Percentiles rank a stretch among this genome's conserved stretches.
Evolutionary conservation across 2,888 invertebrate species (phyloP).

Genomic region (Drosophila recens): DNA sequence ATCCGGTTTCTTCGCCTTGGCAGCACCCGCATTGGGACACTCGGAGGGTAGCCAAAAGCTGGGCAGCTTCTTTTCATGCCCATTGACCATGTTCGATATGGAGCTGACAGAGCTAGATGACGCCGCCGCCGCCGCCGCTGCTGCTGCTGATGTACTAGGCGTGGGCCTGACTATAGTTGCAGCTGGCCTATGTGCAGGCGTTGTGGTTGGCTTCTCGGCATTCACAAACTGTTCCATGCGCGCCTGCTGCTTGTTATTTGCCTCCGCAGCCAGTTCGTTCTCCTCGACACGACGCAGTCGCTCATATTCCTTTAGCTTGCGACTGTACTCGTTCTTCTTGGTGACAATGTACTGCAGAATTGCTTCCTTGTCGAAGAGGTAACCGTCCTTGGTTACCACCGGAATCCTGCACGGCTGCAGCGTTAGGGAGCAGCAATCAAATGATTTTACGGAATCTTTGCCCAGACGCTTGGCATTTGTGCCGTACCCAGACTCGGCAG

Average conservation of each 20-base stretch:
- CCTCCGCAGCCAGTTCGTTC: conserved; percentile 88
- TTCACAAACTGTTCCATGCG: conserved; percentile 92
- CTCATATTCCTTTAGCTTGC: conserved; percentile 96
- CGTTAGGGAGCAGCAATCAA: conserved; percentile 98
- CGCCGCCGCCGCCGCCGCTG: conserved; percentile 35
- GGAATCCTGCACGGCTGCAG: conserved; percentile 98
- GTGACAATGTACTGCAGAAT: conserved; percentile 97
- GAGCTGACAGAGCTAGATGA: conserved; percentile 28
- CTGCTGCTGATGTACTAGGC: conserved; percentile 53
- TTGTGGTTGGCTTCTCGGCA: conserved; percentile 88
- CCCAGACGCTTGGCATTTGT: conserved; percentile 91
- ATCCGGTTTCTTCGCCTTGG: conserved; percentile 90
- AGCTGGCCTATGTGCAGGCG: conserved; percentile 55
- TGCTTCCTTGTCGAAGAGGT: conserved; percentile 98
- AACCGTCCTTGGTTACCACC: conserved; percentile 95
- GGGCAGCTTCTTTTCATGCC: conserved; percentile 92
- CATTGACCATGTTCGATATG: conserved; percentile 91
- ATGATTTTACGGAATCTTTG: conserved; percentile 90
- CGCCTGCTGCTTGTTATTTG: conserved; percentile 86
- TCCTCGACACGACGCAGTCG: conserved; percentile 92
- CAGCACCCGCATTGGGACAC: conserved; percentile 92
- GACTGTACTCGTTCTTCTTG: conserved; percentile 95
- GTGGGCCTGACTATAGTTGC: conserved; percentile 54
- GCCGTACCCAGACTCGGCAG: conserved; percentile 96
- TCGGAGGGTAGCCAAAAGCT: conserved; percentile 99